Conservation (phyloP, 2,888 invertebrate genomes). For the Agriopis aurantiaria region DNA sequence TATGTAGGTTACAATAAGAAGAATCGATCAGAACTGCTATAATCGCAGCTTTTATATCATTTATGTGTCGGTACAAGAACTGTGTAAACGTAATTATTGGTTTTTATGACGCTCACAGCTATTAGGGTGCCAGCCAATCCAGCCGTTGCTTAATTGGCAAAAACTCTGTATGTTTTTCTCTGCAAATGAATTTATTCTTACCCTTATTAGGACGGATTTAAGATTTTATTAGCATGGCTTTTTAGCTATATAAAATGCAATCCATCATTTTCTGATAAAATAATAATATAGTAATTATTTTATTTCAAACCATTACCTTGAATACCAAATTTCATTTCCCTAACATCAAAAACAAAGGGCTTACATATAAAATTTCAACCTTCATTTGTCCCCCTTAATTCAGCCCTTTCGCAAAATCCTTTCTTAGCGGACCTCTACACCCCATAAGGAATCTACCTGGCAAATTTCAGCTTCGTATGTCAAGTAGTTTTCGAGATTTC, state of each 20-base stretch:
- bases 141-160: conserved; percentile 41
- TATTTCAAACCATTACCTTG: too few species aligned
- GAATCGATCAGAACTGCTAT: conserved; percentile 26
- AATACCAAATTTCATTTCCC: too few species aligned
- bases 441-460: too few species aligned
- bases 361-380: too few species aligned
- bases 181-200: conserved; percentile 37
- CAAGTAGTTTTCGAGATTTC: too few species aligned
- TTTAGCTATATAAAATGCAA: neutral
- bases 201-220: conserved; percentile 17
- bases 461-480: too few species aligned
- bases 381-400: too few species aligned
- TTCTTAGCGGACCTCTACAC: too few species aligned
- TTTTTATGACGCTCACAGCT: conserved; percentile 40
- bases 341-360: too few species aligned
- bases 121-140: conserved; percentile 37
- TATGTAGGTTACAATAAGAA: conserved; percentile 33
- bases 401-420: too few species aligned
- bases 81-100: conserved; percentile 39
- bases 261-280: too few species aligned
- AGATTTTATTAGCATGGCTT: neutral
- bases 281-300: too few species aligned
- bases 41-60: conserved; percentile 35
- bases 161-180: conserved; percentile 36
- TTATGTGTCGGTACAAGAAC: conserved; percentile 36